Base-by-base conservation (phyloP, 2,888 invertebrate genomes). In the Spodoptera littoralis region DNA sequence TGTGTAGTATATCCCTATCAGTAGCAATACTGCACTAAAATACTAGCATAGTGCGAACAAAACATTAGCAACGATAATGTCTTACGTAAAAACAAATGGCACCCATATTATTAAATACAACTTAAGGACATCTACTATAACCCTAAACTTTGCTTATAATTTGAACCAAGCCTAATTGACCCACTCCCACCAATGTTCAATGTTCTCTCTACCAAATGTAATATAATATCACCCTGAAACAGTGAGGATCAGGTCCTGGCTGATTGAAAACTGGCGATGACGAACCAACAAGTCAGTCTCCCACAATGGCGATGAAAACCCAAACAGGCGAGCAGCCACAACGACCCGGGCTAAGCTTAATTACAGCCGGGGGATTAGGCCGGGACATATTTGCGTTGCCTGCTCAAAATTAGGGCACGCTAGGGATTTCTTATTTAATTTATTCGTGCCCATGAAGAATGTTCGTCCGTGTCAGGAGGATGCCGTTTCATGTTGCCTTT, bases 371-470 rank as follows among this genome's bases (percentile, higher is more conserved):
- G 84, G 84, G 84, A 86, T 80, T 82, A 79, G 78, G 76, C 60
- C 70, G 81, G 80, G 80, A 81, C 83, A 82, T 84, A 84, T 84
- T 86, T 79, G 79, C 80, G 83, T 76, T 76, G 78, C 76, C 76
- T 76, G 77, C 73, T 72, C 77, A 75, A 82, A 87, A 84, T 85
- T 81, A 86, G 79, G 82, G 76, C 81, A 76, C 81, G 73, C 73
- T 76, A 64, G 82, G 83, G 85, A 80, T 79, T 81, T 83, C 84
- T 83, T 83, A 84, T 84, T 86, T 85, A 88, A 87, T 86, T 87
- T 87, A 87, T 87, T 86, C 86, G 80, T 73, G 73, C 72, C 75
- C 72, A 73, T 81, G 82, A 84, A 77, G 79, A 82, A 84, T 80
- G 78, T 76, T 57, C 70, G 72, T 52, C 51, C 52, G 60, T 48